A percentile compares a stretch with the other conserved stretches of the same genome.
Evolutionary conservation across 2,797 vertebrate species (phyloP).

Genomic region (Brachyrhaphis roseni): DNA sequence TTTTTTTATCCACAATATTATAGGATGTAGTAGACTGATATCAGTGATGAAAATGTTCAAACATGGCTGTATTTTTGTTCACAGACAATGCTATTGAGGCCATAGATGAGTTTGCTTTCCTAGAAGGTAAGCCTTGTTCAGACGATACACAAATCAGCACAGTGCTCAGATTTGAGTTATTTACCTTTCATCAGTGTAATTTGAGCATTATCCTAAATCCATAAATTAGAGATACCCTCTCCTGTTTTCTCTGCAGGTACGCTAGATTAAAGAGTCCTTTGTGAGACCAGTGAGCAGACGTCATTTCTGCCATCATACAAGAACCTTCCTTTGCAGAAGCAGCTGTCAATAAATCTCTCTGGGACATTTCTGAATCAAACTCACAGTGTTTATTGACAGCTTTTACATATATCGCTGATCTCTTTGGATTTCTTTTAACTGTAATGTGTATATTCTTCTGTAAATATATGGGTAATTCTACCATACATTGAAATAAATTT

Average conservation of each 20-base stretch:
- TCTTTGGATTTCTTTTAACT: conserved; percentile 33
- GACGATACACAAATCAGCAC: neutral
- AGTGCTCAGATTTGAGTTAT: neutral
- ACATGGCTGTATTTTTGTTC: neutral
- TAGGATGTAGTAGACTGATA: neutral
- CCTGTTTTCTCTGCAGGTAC: conserved; percentile 68
- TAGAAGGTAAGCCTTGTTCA: conserved; percentile 87
- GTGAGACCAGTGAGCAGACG: conserved; percentile 11
- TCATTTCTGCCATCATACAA: conserved; percentile 31
- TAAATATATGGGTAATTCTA: conserved; percentile 74
- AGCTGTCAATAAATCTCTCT: conserved; percentile 23
- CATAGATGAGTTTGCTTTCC: conserved; percentile 96
- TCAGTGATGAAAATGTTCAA: conserved; percentile 1
- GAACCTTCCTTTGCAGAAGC: conserved; percentile 9
- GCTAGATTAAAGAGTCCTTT: conserved; percentile 67
- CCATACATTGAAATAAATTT: conserved; percentile 63
- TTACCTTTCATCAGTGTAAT: neutral
- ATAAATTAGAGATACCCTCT: neutral
- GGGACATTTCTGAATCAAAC: conserved; percentile 35
- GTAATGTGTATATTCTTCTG: conserved; percentile 62
- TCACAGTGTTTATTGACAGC: conserved; percentile 43
- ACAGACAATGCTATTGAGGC: conserved; percentile 96
- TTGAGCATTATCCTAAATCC: neutral
- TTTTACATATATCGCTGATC: conserved; percentile 43
- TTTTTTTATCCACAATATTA: neutral